These are phyloP conservation scores for Oxyteleia sp. DNA, from an alignment of 2,888 invertebrate species.

Conservation along the genomic window DNA sequence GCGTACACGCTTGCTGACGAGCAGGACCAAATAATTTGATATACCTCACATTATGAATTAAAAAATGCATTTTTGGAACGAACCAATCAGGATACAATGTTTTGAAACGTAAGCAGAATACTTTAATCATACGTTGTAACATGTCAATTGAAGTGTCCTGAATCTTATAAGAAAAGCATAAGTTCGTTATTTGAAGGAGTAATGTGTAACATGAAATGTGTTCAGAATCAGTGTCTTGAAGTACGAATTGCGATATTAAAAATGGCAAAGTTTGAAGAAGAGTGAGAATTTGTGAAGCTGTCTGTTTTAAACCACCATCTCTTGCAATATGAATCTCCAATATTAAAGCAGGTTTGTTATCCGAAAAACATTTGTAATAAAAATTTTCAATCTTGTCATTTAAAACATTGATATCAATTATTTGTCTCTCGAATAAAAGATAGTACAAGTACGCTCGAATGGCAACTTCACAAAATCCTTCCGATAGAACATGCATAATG, in stretches of 20 bases:
- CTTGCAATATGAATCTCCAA: neutral
- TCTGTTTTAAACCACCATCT: neutral
- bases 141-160: conserved; percentile 67
- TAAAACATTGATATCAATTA: neutral
- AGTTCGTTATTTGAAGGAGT: conserved; percentile 9
- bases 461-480: conserved; percentile 5
- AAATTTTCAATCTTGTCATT: conserved; percentile 4
- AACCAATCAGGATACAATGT: conserved; percentile 47
- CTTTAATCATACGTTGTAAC: conserved; percentile 42
- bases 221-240: conserved; percentile 1
- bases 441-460: neutral
- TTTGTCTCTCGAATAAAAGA: neutral
- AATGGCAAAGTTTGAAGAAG: conserved; percentile 4
- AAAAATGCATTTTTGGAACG: conserved; percentile 71
- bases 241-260: neutral
- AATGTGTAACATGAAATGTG: neutral
- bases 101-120: conserved; percentile 25
- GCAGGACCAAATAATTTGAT: conserved; percentile 71
- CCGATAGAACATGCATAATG: neutral
- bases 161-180: conserved; percentile 68
- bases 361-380: neutral
- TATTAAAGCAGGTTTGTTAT: conserved; percentile 6
- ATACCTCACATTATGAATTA: conserved; percentile 68
- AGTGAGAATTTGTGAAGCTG: neutral
- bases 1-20: conserved; percentile 63